Conservation (phyloP, 1,140 invertebrate species). For the Tetramorium alpestre region DNA sequence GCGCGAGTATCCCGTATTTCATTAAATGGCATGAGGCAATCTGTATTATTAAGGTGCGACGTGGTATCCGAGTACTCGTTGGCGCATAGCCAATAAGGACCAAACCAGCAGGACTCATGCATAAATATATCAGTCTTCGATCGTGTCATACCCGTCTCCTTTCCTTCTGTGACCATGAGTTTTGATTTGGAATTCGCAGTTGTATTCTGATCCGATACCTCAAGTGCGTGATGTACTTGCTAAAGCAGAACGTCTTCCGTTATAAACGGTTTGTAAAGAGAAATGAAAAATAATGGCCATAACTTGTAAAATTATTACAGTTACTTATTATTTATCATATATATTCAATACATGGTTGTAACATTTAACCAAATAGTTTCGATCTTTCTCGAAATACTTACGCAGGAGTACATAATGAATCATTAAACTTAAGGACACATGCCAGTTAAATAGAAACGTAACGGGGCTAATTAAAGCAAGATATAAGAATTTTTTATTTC, state of each 20-base stretch:
- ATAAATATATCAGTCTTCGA: conserved; percentile 25
- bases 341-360: not conserved
- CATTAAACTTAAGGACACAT: not conserved
- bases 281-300: not conserved
- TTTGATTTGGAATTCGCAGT: conserved; percentile 45
- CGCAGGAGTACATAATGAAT: not conserved
- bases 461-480: conserved; percentile 14
- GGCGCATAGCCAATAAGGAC: conserved; percentile 48
- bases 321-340: not conserved
- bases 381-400: not conserved
- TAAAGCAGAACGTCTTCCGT: conserved; percentile 1
- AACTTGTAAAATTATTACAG: not conserved
- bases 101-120: not conserved
- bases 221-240: conserved; percentile 29
- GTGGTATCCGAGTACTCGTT: conserved; percentile 17
- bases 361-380: not conserved
- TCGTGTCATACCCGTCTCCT: not conserved
- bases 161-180: conserved; percentile 6
- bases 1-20: conserved; percentile 1
- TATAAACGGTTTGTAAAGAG: not conserved
- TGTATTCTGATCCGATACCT: conserved; percentile 43
- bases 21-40: conserved; percentile 34
- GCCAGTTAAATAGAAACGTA: conserved; percentile 1
- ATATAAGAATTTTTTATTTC: not conserved
- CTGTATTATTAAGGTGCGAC: conserved; percentile 36